These are phyloP conservation scores for Chrysogorgia sp. DNA, from an alignment of 92 coral and sea anemone species.

Conservation along the genomic window DNA sequence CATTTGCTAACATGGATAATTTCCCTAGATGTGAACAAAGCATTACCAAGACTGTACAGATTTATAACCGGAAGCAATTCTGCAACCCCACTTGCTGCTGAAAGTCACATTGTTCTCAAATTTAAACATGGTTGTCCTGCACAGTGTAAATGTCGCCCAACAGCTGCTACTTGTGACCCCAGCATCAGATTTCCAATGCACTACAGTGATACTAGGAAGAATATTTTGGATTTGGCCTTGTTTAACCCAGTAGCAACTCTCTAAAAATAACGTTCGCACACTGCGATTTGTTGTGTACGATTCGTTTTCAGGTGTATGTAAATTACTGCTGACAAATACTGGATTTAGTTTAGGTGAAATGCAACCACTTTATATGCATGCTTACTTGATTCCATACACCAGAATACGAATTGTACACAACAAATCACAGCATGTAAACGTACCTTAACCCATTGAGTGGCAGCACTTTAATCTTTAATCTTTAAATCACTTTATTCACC, in stretches of 20 bases:
- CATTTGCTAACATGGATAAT: neutral
- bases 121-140: constrained; percentile 60
- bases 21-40: neutral
- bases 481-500: no score
- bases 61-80: constrained; percentile 66
- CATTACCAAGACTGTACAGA: constrained; percentile 52
- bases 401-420: no score
- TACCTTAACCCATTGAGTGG: no score
- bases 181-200: constrained; percentile 60
- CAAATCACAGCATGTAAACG: no score
- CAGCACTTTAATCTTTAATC: no score
- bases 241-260: constrained; percentile 13
- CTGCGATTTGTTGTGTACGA: no score
- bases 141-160: constrained; percentile 59
- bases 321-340: no score
- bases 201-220: constrained; percentile 39
- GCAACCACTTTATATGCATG: no score
- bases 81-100: constrained; percentile 65
- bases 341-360: no score
- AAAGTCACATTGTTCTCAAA: constrained; percentile 48
- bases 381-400: no score
- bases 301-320: no score
- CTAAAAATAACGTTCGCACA: no score
- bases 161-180: constrained; percentile 67
- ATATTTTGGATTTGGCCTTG: constrained; percentile 50